phyloP scores from a whole-genome alignment of 2,113 vertebrate species.

The Euleptes europaea region DNA sequence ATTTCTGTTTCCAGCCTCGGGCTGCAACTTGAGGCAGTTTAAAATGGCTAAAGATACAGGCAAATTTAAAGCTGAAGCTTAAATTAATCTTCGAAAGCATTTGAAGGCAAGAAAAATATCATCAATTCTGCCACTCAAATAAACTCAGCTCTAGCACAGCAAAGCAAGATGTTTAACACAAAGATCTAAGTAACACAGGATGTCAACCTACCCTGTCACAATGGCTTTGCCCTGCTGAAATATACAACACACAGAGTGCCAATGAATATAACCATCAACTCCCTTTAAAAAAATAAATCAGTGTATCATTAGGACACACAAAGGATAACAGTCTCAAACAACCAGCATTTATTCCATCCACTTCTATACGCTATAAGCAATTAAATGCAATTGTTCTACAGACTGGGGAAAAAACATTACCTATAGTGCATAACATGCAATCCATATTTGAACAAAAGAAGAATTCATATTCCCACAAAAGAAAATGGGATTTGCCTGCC shows the following conservation, averaged over 20 bases:
- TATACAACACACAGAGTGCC: conserved; percentile 13
- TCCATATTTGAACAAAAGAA: not conserved
- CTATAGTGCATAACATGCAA: not conserved
- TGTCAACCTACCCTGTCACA: conserved; percentile 8
- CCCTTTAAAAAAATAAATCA: too few species aligned
- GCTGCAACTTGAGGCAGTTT: not conserved
- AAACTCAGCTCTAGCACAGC: not conserved
- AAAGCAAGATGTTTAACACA: conserved; percentile 3
- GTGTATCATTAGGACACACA: not conserved
- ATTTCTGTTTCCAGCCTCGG: not conserved
- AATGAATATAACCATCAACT: not conserved
- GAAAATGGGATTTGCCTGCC: not conserved
- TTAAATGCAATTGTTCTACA: not conserved
- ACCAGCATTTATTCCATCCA: not conserved
- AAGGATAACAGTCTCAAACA: not conserved
- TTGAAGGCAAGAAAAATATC: conserved; percentile 26
- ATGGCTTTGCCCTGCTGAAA: conserved; percentile 28
- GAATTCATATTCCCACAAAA: not conserved
- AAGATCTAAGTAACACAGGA: conserved; percentile 13
- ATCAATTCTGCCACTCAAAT: conserved; percentile 55
- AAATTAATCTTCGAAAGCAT: conserved; percentile 40
- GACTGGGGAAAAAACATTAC: not conserved
- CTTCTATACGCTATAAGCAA: not conserved
- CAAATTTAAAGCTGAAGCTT: conserved; percentile 11
- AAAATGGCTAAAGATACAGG: conserved; percentile 28